phyloP scores from a whole-genome alignment of 1,140 invertebrate species.

The Zelostemma sp. region DNA sequence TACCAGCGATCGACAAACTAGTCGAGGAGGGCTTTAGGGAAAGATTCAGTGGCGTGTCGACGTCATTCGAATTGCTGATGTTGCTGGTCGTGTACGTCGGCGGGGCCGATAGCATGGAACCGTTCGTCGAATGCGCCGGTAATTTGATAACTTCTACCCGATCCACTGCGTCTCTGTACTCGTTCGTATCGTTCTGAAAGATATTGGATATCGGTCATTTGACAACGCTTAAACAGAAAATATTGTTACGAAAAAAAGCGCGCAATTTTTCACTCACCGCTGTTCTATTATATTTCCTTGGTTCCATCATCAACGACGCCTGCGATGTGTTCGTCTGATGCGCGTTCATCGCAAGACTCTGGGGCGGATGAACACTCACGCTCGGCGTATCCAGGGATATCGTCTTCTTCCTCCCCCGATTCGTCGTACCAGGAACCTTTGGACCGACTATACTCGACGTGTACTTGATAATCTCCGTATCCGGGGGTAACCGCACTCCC shows the following conservation, averaged over 20 bases:
- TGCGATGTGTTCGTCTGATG: slow-evolving; percentile 62
- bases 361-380: slow-evolving; percentile 75
- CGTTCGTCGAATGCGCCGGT: slow-evolving; percentile 72
- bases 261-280: too few species aligned
- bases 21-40: slow-evolving; percentile 79
- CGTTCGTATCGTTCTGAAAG: slow-evolving; percentile 58
- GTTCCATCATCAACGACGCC: slow-evolving; percentile 60
- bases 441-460: slow-evolving; percentile 87
- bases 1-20: slow-evolving; percentile 61
- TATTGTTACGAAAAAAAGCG: too few species aligned
- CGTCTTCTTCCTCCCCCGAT: slow-evolving; percentile 86
- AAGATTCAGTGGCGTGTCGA: slow-evolving; percentile 84
- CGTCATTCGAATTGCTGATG: slow-evolving; percentile 71
- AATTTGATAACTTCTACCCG: slow-evolving; percentile 84
- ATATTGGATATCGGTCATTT: slow-evolving; percentile 6
- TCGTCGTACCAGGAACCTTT: slow-evolving; percentile 84
- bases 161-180: slow-evolving; percentile 69
- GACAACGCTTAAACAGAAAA: too few species aligned
- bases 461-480: slow-evolving; percentile 91
- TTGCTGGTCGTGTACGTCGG: slow-evolving; percentile 65
- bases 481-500: slow-evolving; percentile 84
- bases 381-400: slow-evolving; percentile 86
- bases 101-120: slow-evolving; percentile 66
- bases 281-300: slow-evolving; percentile 64
- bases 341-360: slow-evolving; percentile 56